These are phyloP conservation scores for Cantharis flavilabris DNA, from an alignment of 2,888 invertebrate genomes.

Conservation along the genomic window DNA sequence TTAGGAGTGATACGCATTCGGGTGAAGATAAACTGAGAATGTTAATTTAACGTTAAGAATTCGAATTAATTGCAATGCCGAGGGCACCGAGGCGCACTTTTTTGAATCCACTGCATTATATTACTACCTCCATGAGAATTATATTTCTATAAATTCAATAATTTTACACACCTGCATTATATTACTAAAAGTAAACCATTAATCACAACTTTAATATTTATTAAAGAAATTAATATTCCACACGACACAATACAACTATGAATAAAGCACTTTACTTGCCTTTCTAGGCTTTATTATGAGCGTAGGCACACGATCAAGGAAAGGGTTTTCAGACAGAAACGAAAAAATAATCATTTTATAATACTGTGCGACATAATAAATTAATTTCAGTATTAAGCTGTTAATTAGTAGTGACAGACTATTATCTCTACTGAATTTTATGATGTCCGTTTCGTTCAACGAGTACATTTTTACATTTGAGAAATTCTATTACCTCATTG, in stretches of 20 bases:
- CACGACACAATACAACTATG: background rate
- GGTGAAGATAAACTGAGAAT: too few relatives aligned
- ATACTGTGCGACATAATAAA: background rate
- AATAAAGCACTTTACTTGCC: background rate
- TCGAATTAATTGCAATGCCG: too few relatives aligned
- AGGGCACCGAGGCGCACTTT: too few relatives aligned
- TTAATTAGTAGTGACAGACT: background rate
- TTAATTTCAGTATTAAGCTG: background rate
- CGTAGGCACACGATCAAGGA: background rate
- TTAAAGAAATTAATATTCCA: background rate
- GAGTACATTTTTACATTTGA: too few relatives aligned
- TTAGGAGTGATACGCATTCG: too few relatives aligned
- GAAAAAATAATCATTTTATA: background rate
- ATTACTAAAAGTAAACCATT: too few relatives aligned
- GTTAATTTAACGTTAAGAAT: too few relatives aligned
- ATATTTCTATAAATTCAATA: background rate
- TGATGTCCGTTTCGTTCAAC: background rate
- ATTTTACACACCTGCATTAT: background rate
- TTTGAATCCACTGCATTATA: too few relatives aligned
- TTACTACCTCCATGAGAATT: background rate
- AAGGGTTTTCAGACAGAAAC: background rate
- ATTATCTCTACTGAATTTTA: background rate
- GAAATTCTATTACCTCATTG: too few relatives aligned
- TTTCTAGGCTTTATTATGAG: too few relatives aligned
- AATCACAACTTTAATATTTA: background rate